Evolutionary conservation across 2,113 vertebrate genomes (phyloP), one percentile per base, ranked within the genome.

Genomic region (Rhipidura dahli): DNA sequence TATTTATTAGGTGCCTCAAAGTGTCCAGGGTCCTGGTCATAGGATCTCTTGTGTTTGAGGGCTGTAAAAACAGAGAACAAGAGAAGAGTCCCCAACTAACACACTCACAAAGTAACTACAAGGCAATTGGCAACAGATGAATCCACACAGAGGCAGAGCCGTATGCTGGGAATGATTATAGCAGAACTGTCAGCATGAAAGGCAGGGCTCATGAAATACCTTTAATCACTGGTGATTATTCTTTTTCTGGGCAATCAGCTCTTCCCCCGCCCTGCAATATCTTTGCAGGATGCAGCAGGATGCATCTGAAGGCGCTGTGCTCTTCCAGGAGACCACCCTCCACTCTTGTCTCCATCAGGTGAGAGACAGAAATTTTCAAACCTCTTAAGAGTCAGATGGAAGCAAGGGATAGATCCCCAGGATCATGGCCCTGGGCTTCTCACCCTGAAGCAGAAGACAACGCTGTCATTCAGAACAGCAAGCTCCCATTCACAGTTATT

Each of bases 91-190:
- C 89, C 73, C 77, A 75, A 47, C 91, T 81, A 87, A 89, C 86
- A 75, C 0, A 0, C 83, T 93, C 83, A 63, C 76, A 66, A 90
- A 93, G 83, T 95, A 84, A 94, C 95, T 96, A 91, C 80, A 68
- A 95, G 93, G 83, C 93, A 93, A 84, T 89, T 97, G 96, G 93
- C 95, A 94, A 92, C 94, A 95, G 94, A 95, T 93, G 83, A 97
- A 91, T 51, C 60, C 44, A 0, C 40, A 78, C 59, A 80, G 82
- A 91, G 91, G 89, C 87, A 91, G 68, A 94, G 92, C 49, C 71
- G 40, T 93, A 59, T n/a, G 80, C 93, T 96, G 95, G 91, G 89
- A 95, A 85, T 89, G 95, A 96, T 92, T 95, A 89, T 85, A 92
- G 77, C 81, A 84, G 77, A 92, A 79, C 77, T 78, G 69, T 94